A percentile compares a stretch with the other conserved stretches of the same genome.
Conservation (phyloP, 2,797 vertebrate genomes). For the Pitangus sulphuratus region DNA sequence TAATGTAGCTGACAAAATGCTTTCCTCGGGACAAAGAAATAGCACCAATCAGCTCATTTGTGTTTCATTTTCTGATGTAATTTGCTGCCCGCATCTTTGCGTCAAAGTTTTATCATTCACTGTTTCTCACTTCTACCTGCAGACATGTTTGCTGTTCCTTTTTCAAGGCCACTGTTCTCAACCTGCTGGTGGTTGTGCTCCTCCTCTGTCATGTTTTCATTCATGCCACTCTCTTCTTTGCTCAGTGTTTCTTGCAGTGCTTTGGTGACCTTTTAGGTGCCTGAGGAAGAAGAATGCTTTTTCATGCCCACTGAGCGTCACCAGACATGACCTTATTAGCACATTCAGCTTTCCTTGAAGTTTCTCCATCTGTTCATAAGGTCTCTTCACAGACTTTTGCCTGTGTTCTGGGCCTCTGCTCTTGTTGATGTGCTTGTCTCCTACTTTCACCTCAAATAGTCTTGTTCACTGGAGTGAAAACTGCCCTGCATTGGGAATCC, state of each 20-base stretch:
- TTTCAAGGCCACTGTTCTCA: not conserved
- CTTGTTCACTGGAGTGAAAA: not conserved
- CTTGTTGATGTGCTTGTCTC: not conserved
- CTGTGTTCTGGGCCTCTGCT: not conserved
- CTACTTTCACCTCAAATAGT: not conserved
- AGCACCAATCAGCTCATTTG: not conserved
- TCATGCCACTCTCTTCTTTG: not conserved
- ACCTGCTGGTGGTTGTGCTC: not conserved
- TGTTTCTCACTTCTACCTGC: not conserved
- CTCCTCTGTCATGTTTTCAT: not conserved
- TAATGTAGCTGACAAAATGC: slow-evolving; percentile 10
- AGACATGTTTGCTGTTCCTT: not conserved
- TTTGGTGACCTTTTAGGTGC: not conserved
- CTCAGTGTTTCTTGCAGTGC: not conserved
- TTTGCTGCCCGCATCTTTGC: not conserved
- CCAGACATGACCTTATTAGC: not conserved
- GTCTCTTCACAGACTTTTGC: not conserved
- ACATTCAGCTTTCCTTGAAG: not conserved
- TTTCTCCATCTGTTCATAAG: not conserved
- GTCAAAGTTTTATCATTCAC: not conserved
- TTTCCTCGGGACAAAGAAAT: not conserved
- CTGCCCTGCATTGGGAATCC: not conserved
- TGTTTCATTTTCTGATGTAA: slow-evolving; percentile 14
- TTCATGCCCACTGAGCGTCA: not conserved
- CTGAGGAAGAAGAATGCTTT: not conserved